Evolutionary conservation across 2,888 invertebrate species (phyloP).

Genomic region (Thereva nobilitata): DNA sequence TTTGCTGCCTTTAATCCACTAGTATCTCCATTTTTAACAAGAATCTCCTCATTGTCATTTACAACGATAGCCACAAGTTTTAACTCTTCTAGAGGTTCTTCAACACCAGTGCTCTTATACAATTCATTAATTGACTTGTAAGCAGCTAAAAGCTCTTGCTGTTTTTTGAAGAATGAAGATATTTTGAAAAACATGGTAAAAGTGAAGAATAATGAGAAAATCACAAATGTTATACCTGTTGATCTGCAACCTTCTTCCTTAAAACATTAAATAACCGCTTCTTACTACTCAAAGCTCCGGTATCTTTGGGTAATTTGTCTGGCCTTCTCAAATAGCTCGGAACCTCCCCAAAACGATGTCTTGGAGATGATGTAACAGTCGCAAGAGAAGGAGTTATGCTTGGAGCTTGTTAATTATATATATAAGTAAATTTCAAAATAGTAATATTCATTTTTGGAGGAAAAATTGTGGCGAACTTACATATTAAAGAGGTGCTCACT

Average conservation of each 20-base stretch:
- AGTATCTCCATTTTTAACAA: conserved; percentile 31
- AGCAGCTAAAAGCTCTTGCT: conserved; percentile 33
- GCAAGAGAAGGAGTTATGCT: neutral
- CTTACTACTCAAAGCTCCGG: conserved; percentile 28
- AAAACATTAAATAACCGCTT: conserved; percentile 26
- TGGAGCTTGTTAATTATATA: neutral
- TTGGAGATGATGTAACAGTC: neutral
- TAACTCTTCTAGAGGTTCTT: conserved; percentile 28
- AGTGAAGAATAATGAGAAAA: too few species aligned
- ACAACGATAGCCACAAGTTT: conserved; percentile 35
- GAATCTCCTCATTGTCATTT: conserved; percentile 19
- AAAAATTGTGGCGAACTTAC: conserved; percentile 8
- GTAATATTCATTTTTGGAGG: neutral
- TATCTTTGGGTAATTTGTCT: conserved; percentile 26
- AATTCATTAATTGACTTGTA: conserved; percentile 36
- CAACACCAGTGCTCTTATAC: conserved; percentile 35
- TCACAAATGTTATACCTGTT: conserved; percentile 5
- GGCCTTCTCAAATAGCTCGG: conserved; percentile 33
- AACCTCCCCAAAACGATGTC: conserved; percentile 31
- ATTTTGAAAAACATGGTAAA: neutral
- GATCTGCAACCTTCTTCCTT: conserved; percentile 12
- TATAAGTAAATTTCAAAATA: neutral
- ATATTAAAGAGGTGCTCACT: neutral
- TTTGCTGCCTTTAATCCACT: neutral
- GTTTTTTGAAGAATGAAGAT: neutral